Evolutionary conservation across 2,888 invertebrate genomes (phyloP).

Genomic region (Muscina levida): DNA sequence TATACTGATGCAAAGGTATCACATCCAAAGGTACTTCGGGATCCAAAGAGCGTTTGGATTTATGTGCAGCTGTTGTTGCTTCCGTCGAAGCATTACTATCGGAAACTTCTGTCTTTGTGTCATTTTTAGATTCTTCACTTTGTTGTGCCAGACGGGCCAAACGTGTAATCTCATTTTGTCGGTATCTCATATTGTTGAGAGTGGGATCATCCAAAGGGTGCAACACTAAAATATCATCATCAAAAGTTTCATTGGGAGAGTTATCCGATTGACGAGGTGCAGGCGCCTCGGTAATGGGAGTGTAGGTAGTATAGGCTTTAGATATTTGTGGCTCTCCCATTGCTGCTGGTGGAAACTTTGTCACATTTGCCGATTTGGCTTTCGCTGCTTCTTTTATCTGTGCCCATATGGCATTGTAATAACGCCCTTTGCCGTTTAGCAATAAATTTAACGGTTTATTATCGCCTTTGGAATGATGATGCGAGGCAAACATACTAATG

Average conservation of each 20-base stretch:
- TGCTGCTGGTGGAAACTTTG: background rate
- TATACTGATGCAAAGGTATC: conserved; percentile 76
- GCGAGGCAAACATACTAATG: conserved; percentile 88
- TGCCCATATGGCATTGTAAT: conserved; percentile 75
- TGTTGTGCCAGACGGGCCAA: conserved; percentile 39
- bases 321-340: background rate
- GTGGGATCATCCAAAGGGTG: conserved; percentile 45
- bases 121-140: background rate
- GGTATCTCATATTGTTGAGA: conserved; percentile 35
- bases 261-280: background rate
- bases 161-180: conserved; percentile 64
- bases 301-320: background rate
- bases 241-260: background rate
- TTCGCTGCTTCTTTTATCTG: conserved; percentile 54
- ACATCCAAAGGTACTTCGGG: conserved; percentile 68
- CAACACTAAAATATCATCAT: conserved; percentile 39
- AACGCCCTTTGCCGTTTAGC: conserved; percentile 89
- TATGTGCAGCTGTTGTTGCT: background rate
- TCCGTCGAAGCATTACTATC: background rate
- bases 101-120: background rate
- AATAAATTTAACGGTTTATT: conserved; percentile 91
- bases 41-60: conserved; percentile 43
- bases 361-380: background rate
- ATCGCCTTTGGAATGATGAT: conserved; percentile 90
- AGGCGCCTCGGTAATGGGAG: background rate